Evolutionary conservation across 2,113 vertebrate genomes (phyloP).

Genomic region (Bothrops jararaca): DNA sequence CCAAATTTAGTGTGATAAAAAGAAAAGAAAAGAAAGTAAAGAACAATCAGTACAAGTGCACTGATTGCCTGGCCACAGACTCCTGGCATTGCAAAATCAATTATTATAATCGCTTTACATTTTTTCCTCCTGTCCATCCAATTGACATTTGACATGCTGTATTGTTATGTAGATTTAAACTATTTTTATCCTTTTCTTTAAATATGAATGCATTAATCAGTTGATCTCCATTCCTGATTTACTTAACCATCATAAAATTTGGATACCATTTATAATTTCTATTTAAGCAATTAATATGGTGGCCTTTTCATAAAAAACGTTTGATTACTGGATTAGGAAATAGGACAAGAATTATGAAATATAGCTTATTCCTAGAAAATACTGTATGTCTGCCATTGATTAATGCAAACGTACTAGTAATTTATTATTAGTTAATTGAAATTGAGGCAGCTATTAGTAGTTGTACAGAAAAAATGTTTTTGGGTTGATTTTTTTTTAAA

Average conservation of each 20-base stretch:
- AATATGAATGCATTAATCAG: background rate
- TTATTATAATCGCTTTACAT: background rate
- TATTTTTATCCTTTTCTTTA: background rate
- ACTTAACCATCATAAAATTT: constrained; percentile 41
- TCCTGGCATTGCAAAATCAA: background rate
- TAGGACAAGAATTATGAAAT: background rate
- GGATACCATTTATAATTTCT: background rate
- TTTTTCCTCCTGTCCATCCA: background rate
- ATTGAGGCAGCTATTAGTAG: background rate
- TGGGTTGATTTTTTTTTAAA: background rate
- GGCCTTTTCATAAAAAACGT: background rate
- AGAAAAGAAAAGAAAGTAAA: too few relatives aligned
- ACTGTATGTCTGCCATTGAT: background rate
- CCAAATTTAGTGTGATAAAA: background rate
- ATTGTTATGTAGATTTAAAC: background rate
- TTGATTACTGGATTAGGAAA: background rate
- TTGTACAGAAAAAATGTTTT: background rate
- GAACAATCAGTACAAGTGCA: background rate
- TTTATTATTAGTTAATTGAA: background rate
- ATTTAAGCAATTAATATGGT: background rate
- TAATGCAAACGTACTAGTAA: background rate
- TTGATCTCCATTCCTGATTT: constrained; percentile 34
- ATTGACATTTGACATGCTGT: background rate
- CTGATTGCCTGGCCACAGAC: background rate
- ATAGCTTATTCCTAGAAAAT: background rate